A percentile compares a stretch with the other conserved stretches of the same genome.
Evolutionary conservation across 2,797 vertebrate species (phyloP).

Genomic region (Acrossocheilus fasciatus): DNA sequence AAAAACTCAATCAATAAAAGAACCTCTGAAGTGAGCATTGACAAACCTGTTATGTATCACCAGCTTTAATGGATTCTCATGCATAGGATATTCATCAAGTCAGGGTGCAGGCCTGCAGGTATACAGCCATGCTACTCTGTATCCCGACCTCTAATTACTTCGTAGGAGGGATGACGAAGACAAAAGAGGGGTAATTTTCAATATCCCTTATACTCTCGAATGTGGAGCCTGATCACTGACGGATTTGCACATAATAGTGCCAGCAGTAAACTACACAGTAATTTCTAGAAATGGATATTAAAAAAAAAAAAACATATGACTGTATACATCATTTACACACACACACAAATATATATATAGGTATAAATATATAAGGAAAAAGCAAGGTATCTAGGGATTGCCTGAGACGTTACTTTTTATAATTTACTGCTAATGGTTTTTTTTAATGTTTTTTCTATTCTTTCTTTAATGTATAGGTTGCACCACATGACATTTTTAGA

Average conservation of each 20-base stretch:
- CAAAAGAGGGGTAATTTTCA: constrained; percentile 51
- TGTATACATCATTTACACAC: not conserved
- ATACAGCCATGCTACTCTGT: constrained; percentile 62
- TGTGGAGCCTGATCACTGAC: constrained; percentile 69
- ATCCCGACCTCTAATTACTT: constrained; percentile 74
- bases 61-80: constrained; percentile 69
- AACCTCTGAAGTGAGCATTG: constrained; percentile 63
- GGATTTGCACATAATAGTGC: constrained; percentile 68
- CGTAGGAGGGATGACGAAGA: constrained; percentile 61
- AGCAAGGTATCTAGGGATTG: not conserved
- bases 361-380: not conserved
- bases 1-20: constrained; percentile 60
- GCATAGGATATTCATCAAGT: constrained; percentile 71
- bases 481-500: not conserved
- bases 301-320: constrained; percentile 30
- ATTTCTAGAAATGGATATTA: constrained; percentile 64
- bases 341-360: too few species aligned
- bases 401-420: too few species aligned
- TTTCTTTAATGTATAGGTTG: not conserved
- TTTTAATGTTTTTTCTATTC: not conserved
- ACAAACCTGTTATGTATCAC: constrained; percentile 62
- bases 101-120: constrained; percentile 69
- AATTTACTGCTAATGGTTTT: not conserved
- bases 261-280: constrained; percentile 67
- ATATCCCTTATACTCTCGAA: constrained; percentile 64